phyloP scores from a whole-genome alignment of 37 sponge, comb jelly and placozoan species.

The Amphimedon queenslandica region DNA sequence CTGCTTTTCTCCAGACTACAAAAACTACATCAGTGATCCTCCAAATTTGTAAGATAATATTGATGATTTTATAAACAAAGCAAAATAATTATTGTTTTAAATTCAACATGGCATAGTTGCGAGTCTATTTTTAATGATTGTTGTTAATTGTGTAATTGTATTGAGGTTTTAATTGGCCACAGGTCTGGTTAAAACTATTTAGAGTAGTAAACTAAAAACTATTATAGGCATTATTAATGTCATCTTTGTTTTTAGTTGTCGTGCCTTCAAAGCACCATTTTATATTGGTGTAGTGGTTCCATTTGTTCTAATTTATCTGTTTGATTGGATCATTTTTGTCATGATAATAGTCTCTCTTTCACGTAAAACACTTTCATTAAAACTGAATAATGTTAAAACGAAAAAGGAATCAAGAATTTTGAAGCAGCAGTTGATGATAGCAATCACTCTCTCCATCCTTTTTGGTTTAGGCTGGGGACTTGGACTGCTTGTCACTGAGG shows the following conservation, averaged over 20 bases:
- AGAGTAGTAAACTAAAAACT: too few relatives aligned
- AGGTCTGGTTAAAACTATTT: too few relatives aligned
- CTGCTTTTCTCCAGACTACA: slow-evolving; percentile 3
- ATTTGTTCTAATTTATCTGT: background rate
- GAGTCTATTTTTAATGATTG: too few relatives aligned
- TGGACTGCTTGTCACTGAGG: slow-evolving; percentile 22
- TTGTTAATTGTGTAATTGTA: too few relatives aligned
- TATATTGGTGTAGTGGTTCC: slow-evolving; percentile 6
- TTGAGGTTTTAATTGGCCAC: too few relatives aligned
- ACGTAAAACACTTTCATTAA: background rate
- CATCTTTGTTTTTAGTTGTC: background rate
- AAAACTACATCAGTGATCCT: background rate
- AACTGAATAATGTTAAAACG: background rate
- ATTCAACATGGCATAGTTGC: too few relatives aligned
- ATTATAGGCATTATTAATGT: too few relatives aligned
- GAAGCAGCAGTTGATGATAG: slow-evolving; percentile 5
- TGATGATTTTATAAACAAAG: too few relatives aligned
- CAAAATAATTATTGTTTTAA: too few relatives aligned
- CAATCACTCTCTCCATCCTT: slow-evolving; percentile 14
- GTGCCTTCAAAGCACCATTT: background rate
- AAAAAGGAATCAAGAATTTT: background rate
- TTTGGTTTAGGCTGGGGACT: slow-evolving; percentile 31
- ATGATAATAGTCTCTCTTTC: slow-evolving; percentile 1
- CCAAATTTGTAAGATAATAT: too few relatives aligned
- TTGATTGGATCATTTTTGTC: background rate